Conservation (phyloP, 2,797 vertebrate genomes). For the Sphaeramia orbicularis region DNA sequence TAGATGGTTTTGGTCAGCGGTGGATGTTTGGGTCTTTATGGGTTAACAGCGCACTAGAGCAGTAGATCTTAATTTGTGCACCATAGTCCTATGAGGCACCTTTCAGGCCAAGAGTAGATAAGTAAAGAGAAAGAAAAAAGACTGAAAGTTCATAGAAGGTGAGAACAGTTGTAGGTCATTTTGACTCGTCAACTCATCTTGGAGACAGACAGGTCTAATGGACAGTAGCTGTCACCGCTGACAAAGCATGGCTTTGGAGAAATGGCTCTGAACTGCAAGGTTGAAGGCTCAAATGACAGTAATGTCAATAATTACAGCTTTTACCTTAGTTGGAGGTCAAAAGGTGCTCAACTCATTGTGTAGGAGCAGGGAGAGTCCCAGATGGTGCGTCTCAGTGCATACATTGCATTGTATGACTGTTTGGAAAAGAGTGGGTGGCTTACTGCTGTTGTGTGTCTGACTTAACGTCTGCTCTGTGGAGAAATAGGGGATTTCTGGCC, state of each 20-base stretch:
- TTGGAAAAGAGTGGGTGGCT: conserved; percentile 8
- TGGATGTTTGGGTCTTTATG: too few species aligned
- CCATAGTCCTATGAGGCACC: not conserved
- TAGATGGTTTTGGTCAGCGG: too few species aligned
- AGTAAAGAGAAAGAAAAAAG: not conserved
- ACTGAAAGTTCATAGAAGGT: conserved; percentile 9
- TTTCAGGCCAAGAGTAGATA: not conserved
- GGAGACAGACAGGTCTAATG: conserved; percentile 42
- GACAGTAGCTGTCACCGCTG: conserved; percentile 34
- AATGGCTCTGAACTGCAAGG: conserved; percentile 30
- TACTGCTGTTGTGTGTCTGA: conserved; percentile 33
- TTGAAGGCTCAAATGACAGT: conserved; percentile 31
- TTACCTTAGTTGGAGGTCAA: conserved; percentile 47
- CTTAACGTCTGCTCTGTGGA: conserved; percentile 27
- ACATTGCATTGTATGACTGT: conserved; percentile 3
- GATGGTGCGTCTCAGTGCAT: not conserved
- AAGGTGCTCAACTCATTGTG: conserved; percentile 22
- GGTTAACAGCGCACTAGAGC: too few species aligned
- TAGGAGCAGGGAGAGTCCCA: conserved; percentile 21
- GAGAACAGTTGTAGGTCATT: not conserved
- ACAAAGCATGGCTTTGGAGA: conserved; percentile 27
- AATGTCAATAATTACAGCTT: conserved; percentile 50
- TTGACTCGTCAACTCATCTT: conserved; percentile 9
- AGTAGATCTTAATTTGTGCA: not conserved
- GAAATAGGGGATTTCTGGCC: conserved; percentile 18